Percentiles rank a stretch among this genome's conserved stretches.
Evolutionary conservation across 2,113 vertebrate species (phyloP).

Genomic region (Sclerurus mexicanus): DNA sequence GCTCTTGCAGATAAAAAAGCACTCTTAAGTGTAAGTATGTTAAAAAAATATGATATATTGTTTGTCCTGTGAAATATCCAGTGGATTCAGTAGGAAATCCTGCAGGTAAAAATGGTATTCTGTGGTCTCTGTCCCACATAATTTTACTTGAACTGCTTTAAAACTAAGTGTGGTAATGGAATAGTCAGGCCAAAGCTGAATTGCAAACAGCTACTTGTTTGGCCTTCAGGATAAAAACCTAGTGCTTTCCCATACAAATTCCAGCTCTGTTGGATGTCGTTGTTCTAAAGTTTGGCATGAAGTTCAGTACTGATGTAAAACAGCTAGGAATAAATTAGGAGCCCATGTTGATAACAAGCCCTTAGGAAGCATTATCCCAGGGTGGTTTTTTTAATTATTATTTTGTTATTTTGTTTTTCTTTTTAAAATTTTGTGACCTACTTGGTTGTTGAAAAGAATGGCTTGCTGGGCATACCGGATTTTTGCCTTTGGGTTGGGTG

Average conservation of each 20-base stretch:
- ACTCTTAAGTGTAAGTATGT: not conserved
- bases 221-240: constrained; percentile 31
- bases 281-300: constrained; percentile 7
- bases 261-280: constrained; percentile 33
- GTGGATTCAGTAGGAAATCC: not conserved
- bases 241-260: constrained; percentile 13
- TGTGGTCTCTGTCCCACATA: not conserved
- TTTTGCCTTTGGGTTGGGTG: not conserved
- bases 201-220: constrained; percentile 47
- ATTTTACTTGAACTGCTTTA: not conserved
- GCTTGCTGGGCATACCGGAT: not conserved
- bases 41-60: not conserved
- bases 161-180: not conserved
- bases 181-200: constrained; percentile 11
- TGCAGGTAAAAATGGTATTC: not conserved
- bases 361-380: not conserved
- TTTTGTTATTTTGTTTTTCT: not conserved
- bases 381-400: not conserved
- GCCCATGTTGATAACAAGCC: not conserved
- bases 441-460: not conserved
- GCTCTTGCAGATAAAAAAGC: not conserved
- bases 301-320: constrained; percentile 17
- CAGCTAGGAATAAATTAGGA: constrained; percentile 5
- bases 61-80: not conserved
- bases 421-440: not conserved